Evolutionary conservation across 2,113 vertebrate species (phyloP).

Genomic region (Halichoerus grypus): DNA sequence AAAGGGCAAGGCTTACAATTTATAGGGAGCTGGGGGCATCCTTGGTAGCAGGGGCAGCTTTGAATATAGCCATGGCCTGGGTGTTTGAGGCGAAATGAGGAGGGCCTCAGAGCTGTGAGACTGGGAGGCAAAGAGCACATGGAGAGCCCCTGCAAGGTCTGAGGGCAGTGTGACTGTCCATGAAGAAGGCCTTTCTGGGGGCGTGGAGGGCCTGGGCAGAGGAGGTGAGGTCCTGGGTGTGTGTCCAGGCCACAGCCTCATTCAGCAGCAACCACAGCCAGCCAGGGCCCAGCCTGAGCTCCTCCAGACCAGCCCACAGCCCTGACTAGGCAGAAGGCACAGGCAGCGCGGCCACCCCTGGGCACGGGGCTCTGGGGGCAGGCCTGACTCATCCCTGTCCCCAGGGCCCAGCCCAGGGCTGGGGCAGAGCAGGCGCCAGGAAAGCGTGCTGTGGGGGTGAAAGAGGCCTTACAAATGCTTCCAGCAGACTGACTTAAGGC

Average conservation of each 20-base stretch:
- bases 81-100: neutral
- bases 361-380: constrained; percentile 4
- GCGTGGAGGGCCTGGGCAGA: neutral
- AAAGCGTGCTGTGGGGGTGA: neutral
- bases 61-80: neutral
- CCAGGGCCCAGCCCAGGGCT: neutral
- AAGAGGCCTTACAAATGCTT: constrained; percentile 62
- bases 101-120: neutral
- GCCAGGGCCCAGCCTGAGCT: neutral
- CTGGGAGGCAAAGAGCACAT: neutral
- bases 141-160: neutral
- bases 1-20: neutral
- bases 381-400: constrained; percentile 63
- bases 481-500: neutral
- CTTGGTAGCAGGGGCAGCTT: neutral
- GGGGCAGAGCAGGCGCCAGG: constrained; percentile 41
- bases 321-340: constrained; percentile 3
- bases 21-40: neutral
- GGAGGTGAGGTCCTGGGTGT: constrained; percentile 39
- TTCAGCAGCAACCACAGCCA: constrained; percentile 64
- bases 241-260: constrained; percentile 67
- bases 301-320: constrained; percentile 45
- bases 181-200: neutral
- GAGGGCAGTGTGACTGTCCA: neutral
- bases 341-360: neutral